Evolutionary conservation across 2,113 vertebrate species (phyloP).

Genomic region (Camelus dromedarius): DNA sequence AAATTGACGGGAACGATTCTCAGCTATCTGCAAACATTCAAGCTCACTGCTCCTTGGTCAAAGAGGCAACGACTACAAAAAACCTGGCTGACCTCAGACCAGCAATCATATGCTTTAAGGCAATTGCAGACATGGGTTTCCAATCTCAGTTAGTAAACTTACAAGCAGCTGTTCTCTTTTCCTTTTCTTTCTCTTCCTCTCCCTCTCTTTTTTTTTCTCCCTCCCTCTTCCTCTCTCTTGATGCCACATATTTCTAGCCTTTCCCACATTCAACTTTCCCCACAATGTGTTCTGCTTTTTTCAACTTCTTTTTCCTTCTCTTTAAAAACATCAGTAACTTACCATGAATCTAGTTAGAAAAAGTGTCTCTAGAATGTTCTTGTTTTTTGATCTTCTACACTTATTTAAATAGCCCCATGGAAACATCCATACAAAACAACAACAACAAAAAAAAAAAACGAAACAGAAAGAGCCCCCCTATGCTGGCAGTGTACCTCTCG

Average conservation of each 20-base stretch:
- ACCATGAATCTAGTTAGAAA: not conserved
- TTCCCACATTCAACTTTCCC: not conserved
- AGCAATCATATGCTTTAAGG: not conserved
- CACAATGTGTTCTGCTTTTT: not conserved
- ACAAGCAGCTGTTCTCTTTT: not conserved
- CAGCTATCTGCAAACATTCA: not conserved
- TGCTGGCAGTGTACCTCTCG: fast-evolving
- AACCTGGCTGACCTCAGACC: not conserved
- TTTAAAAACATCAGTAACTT: constrained; percentile 21
- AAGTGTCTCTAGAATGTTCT: not conserved
- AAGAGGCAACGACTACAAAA: constrained; percentile 27
- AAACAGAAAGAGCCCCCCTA: not conserved
- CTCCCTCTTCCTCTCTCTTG: not conserved
- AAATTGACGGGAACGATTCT: constrained; percentile 38
- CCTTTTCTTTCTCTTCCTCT: no score
- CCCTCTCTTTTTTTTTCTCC: not conserved
- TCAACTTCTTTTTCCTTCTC: constrained; percentile 29
- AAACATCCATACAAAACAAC: not conserved
- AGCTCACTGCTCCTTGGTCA: constrained; percentile 40
- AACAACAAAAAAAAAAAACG: not conserved
- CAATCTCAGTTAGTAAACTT: not conserved
- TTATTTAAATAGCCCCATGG: not conserved
- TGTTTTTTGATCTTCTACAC: not conserved
- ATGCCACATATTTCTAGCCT: not conserved
- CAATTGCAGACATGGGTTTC: not conserved